phyloP scores from a whole-genome alignment of 2,113 vertebrate species.

The Gavialis gangeticus region DNA sequence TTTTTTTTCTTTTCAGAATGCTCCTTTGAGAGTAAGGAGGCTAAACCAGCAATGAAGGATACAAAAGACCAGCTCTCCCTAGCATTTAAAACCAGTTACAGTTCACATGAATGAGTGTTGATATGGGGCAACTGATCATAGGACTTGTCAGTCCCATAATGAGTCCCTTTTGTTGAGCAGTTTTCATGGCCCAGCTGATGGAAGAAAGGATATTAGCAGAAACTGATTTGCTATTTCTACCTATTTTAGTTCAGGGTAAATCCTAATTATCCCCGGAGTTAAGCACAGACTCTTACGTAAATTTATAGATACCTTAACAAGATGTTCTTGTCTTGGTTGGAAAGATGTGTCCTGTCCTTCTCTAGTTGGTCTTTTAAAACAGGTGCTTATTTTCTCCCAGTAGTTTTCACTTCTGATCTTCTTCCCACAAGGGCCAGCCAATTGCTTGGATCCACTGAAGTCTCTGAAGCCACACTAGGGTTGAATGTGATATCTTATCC shows the following conservation, averaged over 20 bases:
- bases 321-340: background rate
- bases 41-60: constrained; percentile 49
- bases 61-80: constrained; percentile 51
- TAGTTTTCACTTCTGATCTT: background rate
- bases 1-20: background rate
- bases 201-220: constrained; percentile 9
- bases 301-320: background rate
- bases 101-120: constrained; percentile 37
- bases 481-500: background rate
- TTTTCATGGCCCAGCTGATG: constrained; percentile 10
- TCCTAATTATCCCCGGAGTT: constrained; percentile 43
- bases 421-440: background rate
- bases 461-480: background rate
- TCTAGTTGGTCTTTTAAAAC: background rate
- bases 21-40: background rate
- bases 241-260: background rate
- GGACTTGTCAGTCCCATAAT: constrained; percentile 25
- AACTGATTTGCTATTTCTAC: constrained; percentile 47
- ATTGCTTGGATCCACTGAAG: background rate
- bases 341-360: background rate
- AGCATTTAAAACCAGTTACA: constrained; percentile 40
- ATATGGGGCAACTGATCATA: constrained; percentile 27
- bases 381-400: background rate
- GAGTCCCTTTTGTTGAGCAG: constrained; percentile 21
- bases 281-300: constrained; percentile 1